phyloP scores from a whole-genome alignment of 2,113 vertebrate genomes.

The Ciconia boyciana region DNA sequence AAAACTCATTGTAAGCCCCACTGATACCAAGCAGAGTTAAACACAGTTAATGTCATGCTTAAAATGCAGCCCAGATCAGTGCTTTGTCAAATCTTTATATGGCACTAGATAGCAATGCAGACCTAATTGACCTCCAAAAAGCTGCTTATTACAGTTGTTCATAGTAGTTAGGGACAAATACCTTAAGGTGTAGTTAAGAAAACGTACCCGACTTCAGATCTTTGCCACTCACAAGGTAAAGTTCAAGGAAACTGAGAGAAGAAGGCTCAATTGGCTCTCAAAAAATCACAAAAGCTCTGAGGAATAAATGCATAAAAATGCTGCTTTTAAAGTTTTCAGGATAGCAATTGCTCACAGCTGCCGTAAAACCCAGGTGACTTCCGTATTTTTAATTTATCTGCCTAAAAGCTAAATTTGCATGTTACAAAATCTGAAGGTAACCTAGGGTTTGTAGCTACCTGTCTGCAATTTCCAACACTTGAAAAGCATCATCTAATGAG shows the following conservation, averaged over 20 bases:
- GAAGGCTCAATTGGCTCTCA: not conserved
- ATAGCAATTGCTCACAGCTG: not conserved
- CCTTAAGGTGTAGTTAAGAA: not conserved
- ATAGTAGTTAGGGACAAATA: not conserved
- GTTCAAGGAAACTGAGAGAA: not conserved
- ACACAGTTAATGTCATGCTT: not conserved
- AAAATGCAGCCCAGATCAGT: not conserved
- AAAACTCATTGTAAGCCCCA: constrained; percentile 4
- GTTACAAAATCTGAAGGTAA: not conserved
- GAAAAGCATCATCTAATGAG: not conserved
- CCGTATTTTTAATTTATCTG: not conserved
- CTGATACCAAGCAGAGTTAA: not conserved
- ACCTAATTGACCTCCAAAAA: not conserved
- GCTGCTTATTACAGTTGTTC: not conserved
- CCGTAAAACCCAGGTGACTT: not conserved
- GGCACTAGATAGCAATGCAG: not conserved
- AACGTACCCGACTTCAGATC: not conserved
- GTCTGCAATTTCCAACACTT: not conserved
- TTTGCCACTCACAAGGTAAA: not conserved
- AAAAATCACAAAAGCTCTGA: not conserved
- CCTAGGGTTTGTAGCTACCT: not conserved
- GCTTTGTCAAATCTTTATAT: not conserved
- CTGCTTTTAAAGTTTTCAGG: not conserved
- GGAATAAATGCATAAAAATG: not conserved
- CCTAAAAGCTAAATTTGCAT: not conserved